Conservation (phyloP, 2,888 invertebrate species). For the Lottia gigantea region DNA sequence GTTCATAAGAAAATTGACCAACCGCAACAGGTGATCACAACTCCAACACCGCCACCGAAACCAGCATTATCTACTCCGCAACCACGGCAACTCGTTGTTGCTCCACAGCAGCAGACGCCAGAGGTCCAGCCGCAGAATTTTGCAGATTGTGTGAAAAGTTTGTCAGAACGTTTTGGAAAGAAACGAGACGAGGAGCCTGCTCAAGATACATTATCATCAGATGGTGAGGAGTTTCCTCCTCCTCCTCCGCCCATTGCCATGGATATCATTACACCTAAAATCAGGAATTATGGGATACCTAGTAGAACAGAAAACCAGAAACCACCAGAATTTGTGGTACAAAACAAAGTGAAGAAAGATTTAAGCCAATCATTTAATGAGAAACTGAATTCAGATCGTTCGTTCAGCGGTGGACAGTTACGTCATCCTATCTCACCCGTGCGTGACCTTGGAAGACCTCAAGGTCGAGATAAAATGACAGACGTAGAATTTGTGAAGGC, state of each 20-base stretch:
- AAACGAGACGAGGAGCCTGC: slow-evolving; percentile 52
- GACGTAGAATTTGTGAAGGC: slow-evolving; percentile 11
- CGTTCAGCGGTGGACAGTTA: slow-evolving; percentile 17
- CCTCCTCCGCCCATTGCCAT: slow-evolving; percentile 62
- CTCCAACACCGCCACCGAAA: slow-evolving; percentile 7
- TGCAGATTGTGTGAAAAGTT: slow-evolving; percentile 65
- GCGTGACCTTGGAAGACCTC: neutral
- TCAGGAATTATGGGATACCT: slow-evolving; percentile 60
- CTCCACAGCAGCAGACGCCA: slow-evolving; percentile 21
- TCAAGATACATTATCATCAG: slow-evolving; percentile 54
- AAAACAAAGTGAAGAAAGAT: slow-evolving; percentile 7
- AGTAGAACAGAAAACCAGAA: slow-evolving; percentile 41
- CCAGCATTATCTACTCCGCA: slow-evolving; percentile 12
- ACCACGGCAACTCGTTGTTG: slow-evolving; percentile 1
- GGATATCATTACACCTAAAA: slow-evolving; percentile 62
- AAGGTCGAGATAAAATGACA: slow-evolving; percentile 16
- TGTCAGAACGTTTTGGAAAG: slow-evolving; percentile 60
- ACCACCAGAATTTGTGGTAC: slow-evolving; percentile 18
- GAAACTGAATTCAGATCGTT: slow-evolving; percentile 11
- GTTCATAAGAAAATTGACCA: slow-evolving; percentile 7
- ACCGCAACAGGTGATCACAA: neutral
- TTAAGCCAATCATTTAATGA: slow-evolving; percentile 11
- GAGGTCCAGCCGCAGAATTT: slow-evolving; percentile 59
- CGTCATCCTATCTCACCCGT: slow-evolving; percentile 19
- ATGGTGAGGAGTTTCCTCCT: slow-evolving; percentile 63